These are phyloP conservation scores for Drosophila navojoa DNA, from an alignment of 1,140 invertebrate genomes.

Conservation along the genomic window DNA sequence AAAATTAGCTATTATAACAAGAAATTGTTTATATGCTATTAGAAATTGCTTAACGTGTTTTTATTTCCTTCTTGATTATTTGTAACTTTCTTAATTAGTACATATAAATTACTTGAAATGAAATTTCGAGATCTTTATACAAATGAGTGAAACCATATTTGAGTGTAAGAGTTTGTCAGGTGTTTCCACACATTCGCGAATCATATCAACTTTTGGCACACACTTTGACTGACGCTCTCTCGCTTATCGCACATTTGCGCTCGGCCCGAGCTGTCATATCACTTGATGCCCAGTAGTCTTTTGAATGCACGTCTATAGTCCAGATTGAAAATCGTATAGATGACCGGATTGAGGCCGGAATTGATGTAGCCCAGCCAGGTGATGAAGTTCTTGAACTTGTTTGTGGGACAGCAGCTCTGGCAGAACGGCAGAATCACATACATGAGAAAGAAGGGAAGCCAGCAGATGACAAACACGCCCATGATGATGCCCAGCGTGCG, in stretches of 20 bases:
- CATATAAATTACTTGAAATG: conserved; percentile 4
- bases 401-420: conserved; percentile 90
- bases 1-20: background rate
- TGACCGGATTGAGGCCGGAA: conserved; percentile 97
- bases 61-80: background rate
- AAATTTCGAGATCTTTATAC: conserved; percentile 35
- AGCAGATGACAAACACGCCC: conserved; percentile 98
- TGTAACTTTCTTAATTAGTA: background rate
- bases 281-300: conserved; percentile 89
- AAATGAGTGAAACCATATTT: conserved; percentile 45
- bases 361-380: conserved; percentile 99
- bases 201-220: conserved; percentile 63
- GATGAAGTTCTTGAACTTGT: conserved; percentile 93
- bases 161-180: background rate
- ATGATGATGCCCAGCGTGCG: conserved; percentile 96
- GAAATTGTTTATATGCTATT: conserved; percentile 5
- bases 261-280: background rate
- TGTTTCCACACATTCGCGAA: conserved; percentile 17
- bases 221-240: conserved; percentile 57
- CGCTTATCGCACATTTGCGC: conserved; percentile 3
- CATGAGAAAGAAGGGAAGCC: conserved; percentile 98
- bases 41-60: conserved; percentile 21
- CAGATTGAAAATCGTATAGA: conserved; percentile 98
- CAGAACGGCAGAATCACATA: conserved; percentile 97
- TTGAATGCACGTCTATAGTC: conserved; percentile 98